phyloP scores from a whole-genome alignment of 2,113 vertebrate genomes.

The Aegotheles bennettii region DNA sequence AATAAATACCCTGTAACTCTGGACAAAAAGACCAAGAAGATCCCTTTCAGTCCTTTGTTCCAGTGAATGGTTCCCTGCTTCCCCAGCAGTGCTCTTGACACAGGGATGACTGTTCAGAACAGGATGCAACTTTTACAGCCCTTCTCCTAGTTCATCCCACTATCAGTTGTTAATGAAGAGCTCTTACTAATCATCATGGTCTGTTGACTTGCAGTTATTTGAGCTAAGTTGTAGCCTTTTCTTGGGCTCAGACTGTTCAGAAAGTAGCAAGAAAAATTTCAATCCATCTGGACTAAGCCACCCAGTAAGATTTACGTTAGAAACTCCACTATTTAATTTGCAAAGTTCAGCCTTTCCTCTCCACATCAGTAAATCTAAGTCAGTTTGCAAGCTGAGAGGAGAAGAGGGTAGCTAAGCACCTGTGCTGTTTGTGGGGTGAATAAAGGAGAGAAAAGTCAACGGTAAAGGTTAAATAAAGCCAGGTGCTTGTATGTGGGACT shows the following conservation, averaged over 20 bases:
- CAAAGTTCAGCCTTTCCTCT: neutral
- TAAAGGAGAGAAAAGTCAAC: slow-evolving; percentile 22
- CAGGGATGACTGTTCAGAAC: neutral
- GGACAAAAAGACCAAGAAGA: neutral
- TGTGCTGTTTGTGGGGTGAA: slow-evolving; percentile 2
- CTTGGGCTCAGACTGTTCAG: neutral
- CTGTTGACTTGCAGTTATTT: neutral
- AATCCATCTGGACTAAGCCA: slow-evolving; percentile 14
- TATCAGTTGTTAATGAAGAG: neutral
- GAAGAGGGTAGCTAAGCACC: slow-evolving; percentile 30
- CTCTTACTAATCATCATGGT: neutral
- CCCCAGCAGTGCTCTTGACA: neutral
- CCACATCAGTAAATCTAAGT: slow-evolving; percentile 31
- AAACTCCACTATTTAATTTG: slow-evolving; percentile 33
- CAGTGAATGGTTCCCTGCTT: neutral
- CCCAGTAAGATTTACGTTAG: slow-evolving; percentile 40
- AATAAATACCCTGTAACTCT: neutral
- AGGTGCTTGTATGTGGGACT: neutral
- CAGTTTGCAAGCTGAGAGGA: slow-evolving; percentile 11
- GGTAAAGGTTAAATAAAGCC: slow-evolving; percentile 53
- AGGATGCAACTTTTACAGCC: neutral
- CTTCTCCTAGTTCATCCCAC: neutral
- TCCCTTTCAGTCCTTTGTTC: neutral
- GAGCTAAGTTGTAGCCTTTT: neutral
- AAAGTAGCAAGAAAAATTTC: slow-evolving; percentile 14